A percentile compares a stretch with the other conserved stretches of the same genome.
Conservation (phyloP, 2,888 invertebrate species). For the Heliconius ismenius region DNA sequence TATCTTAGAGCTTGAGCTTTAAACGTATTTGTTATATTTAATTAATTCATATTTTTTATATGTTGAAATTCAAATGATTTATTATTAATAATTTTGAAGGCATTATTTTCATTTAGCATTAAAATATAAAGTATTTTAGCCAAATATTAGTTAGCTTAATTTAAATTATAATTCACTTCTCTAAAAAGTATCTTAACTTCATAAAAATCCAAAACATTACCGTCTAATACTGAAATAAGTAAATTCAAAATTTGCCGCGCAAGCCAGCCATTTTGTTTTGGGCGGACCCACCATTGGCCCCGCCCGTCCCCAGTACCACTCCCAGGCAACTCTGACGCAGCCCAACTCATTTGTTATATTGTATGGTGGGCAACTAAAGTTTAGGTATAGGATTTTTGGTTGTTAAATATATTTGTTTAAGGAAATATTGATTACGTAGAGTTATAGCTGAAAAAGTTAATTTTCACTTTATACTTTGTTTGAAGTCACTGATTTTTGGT, state of each 20-base stretch:
- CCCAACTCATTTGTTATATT: constrained; percentile 80
- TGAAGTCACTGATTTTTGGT: background rate
- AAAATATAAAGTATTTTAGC: too few relatives aligned
- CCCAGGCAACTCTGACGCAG: constrained; percentile 77
- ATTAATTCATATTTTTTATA: background rate
- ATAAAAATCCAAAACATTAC: constrained; percentile 16
- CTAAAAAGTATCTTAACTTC: background rate
- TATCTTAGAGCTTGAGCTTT: background rate
- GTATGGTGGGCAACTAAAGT: constrained; percentile 71
- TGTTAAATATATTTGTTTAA: background rate
- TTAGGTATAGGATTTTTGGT: constrained; percentile 38
- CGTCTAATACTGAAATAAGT: constrained; percentile 47
- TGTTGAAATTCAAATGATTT: too few relatives aligned
- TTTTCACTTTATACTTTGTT: background rate
- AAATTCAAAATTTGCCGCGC: constrained; percentile 82
- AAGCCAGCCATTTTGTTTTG: constrained; percentile 82
- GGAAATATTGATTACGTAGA: background rate
- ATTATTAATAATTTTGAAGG: background rate
- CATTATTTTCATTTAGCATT: too few relatives aligned
- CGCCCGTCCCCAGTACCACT: constrained; percentile 71
- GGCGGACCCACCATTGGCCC: constrained; percentile 79
- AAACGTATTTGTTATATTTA: background rate
- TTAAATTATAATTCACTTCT: background rate
- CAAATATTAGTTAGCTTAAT: too few relatives aligned
- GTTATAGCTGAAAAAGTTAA: background rate